Conservation (phyloP, 2,888 invertebrate genomes). For the Caprella mutica region DNA sequence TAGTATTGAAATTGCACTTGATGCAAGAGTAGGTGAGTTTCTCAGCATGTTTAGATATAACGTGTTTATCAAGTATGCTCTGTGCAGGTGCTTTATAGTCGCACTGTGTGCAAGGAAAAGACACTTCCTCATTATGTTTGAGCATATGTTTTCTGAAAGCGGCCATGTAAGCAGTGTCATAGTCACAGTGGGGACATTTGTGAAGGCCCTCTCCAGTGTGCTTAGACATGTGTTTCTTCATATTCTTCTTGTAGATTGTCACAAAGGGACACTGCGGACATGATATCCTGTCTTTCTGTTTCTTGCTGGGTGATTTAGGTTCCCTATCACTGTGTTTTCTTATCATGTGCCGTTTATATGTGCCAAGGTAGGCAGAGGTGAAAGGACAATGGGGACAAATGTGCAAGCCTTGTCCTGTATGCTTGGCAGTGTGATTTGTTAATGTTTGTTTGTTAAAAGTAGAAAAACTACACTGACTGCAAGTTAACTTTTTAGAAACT, state of each 20-base stretch:
- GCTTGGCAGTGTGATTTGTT: neutral
- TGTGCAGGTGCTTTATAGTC: neutral
- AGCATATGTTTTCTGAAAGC: conserved; percentile 7
- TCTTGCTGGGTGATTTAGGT: neutral
- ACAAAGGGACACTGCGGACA: conserved; percentile 11
- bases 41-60: conserved; percentile 1
- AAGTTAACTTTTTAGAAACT: too few relatives aligned
- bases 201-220: conserved; percentile 12
- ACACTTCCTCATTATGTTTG: neutral
- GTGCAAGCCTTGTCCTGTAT: conserved; percentile 3
- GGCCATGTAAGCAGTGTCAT: conserved; percentile 4
- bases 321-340: conserved; percentile 6
- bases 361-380: conserved; percentile 3
- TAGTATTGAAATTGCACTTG: neutral
- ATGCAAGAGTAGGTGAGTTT: neutral
- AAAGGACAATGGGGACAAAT: conserved; percentile 10
- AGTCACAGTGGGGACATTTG: conserved; percentile 11
- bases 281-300: neutral
- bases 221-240: conserved; percentile 16
- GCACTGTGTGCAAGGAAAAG: neutral
- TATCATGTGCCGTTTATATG: conserved; percentile 10
- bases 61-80: neutral
- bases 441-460: neutral
- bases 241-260: conserved; percentile 11
- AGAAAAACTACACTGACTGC: too few relatives aligned